A percentile compares a stretch with the other conserved stretches of the same genome.
Evolutionary conservation across 2,888 invertebrate genomes (phyloP).

Genomic region (Hedya salicella): DNA sequence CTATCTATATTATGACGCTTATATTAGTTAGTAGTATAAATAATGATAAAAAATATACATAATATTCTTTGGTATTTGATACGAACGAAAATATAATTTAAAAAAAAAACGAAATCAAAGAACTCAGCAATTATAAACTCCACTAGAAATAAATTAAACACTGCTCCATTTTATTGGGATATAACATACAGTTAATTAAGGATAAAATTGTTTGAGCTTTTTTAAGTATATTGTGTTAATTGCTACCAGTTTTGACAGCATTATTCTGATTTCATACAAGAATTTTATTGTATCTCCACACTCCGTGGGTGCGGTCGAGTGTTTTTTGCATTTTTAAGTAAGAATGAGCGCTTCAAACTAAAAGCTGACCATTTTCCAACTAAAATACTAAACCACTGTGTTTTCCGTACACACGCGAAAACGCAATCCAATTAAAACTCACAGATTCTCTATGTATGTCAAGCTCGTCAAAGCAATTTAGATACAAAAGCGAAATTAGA

Average conservation of each 20-base stretch:
- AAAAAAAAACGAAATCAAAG: no score
- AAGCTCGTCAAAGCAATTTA: neutral
- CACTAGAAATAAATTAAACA: no score
- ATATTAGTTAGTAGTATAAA: no score
- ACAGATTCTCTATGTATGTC: neutral
- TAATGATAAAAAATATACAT: no score
- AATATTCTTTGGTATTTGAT: no score
- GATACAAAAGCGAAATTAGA: neutral
- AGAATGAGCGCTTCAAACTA: neutral
- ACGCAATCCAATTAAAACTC: conserved; percentile 5
- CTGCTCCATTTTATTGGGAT: no score
- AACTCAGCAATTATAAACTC: no score
- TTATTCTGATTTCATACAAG: neutral
- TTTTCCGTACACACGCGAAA: neutral
- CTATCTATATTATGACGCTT: no score
- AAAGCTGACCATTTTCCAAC: neutral
- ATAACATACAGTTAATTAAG: neutral
- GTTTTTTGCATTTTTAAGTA: neutral
- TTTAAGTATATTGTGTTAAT: neutral
- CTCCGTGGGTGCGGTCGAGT: neutral
- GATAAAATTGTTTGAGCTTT: neutral
- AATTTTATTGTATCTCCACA: conserved; percentile 1
- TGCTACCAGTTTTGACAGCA: neutral
- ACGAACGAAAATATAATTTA: no score
- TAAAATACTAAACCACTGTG: neutral